Evolutionary conservation across 2,113 vertebrate genomes (phyloP).

Genomic region (Phalacrocorax aristotelis): DNA sequence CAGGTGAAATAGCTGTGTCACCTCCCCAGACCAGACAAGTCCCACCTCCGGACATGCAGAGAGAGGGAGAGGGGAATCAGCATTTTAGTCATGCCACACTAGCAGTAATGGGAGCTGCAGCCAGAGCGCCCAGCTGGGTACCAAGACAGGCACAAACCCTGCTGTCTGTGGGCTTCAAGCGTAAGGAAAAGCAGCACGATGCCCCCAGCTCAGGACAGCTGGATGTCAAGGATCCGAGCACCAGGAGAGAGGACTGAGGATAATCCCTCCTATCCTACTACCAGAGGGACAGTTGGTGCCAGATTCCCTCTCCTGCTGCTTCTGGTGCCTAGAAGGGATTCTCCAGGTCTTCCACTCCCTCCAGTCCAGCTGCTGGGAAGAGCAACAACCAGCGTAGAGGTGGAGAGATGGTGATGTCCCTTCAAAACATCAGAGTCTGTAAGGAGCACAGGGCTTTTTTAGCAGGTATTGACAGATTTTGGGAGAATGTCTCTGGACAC

Average conservation of each 20-base stretch:
- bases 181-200: not conserved
- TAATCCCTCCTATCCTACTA: not conserved
- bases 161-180: not conserved
- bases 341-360: not conserved
- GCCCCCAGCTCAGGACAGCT: not conserved
- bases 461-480: not conserved
- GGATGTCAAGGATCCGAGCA: not conserved
- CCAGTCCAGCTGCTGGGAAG: not conserved
- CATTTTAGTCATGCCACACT: not conserved
- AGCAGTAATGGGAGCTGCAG: not conserved
- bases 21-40: not conserved
- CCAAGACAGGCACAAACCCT: not conserved
- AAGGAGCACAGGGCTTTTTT: not conserved
- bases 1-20: not conserved
- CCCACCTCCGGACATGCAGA: rapidly evolving
- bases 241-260: not conserved
- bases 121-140: not conserved
- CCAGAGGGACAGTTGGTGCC: not conserved
- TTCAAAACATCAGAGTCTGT: not conserved
- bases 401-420: not conserved
- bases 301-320: not conserved
- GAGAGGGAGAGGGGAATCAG: not conserved
- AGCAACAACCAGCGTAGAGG: not conserved
- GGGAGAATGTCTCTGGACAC: not conserved
- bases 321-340: not conserved